Evolutionary conservation across 30 jellyfish, hydroid and myxozoan species (phyloP).

Genomic region (Calvadosia cruxmelitensis): DNA sequence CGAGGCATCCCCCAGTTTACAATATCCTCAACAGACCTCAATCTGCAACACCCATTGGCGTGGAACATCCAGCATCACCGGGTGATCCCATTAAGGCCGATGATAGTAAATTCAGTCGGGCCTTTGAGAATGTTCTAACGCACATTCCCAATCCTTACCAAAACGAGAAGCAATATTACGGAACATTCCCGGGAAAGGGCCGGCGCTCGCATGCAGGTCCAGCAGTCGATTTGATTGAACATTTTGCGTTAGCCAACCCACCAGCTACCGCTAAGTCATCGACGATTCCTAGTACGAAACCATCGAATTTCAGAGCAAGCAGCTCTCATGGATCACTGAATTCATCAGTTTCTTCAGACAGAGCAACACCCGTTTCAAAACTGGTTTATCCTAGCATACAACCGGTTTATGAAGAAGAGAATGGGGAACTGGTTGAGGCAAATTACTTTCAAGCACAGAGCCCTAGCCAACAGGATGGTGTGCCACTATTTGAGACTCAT

Average conservation of each 20-base stretch:
- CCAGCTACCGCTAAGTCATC: slow-evolving; percentile 1
- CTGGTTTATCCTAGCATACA: slow-evolving; percentile 15
- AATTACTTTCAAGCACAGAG: too few species aligned
- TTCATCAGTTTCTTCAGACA: slow-evolving; percentile 75
- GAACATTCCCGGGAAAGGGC: slow-evolving; percentile 36
- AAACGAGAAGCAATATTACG: slow-evolving; percentile 1
- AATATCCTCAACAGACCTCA: not conserved
- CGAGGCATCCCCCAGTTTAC: not conserved
- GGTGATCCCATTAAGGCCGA: not conserved
- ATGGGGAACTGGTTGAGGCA: not conserved
- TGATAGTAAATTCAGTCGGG: not conserved
- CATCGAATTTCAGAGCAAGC: slow-evolving; percentile 30
- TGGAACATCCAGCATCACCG: not conserved
- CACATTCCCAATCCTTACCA: not conserved
- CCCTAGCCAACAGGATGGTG: not conserved
- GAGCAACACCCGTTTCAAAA: slow-evolving; percentile 13
- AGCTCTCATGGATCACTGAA: slow-evolving; percentile 88
- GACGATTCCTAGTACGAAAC: slow-evolving; percentile 4
- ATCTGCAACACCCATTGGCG: not conserved
- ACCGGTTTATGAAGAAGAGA: slow-evolving; percentile 60
- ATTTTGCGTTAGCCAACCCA: slow-evolving; percentile 9
- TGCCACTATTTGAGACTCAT: not conserved
- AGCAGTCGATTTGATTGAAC: slow-evolving; percentile 8
- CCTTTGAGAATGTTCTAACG: not conserved
- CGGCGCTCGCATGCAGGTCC: slow-evolving; percentile 10